phyloP scores from a whole-genome alignment of 2,113 vertebrate genomes.

The Bettongia penicillata region DNA sequence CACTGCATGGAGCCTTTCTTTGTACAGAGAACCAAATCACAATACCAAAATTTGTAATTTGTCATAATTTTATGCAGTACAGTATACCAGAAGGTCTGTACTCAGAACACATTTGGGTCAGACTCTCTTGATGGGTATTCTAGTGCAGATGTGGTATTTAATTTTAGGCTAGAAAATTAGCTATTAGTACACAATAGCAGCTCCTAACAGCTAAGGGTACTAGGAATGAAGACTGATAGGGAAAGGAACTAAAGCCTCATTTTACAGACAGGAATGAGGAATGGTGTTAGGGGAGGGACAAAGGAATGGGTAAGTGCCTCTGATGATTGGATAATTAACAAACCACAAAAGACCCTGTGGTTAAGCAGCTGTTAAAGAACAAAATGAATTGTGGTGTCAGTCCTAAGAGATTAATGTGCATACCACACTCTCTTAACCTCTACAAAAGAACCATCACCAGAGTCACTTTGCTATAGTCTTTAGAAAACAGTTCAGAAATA shows the following conservation, averaged over 20 bases:
- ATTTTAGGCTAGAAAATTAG: constrained; percentile 26
- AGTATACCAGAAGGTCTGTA: constrained; percentile 44
- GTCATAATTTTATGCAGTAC: constrained; percentile 44
- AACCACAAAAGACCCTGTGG: neutral
- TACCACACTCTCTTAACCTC: neutral
- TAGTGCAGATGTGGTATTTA: constrained; percentile 29
- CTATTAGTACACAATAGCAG: constrained; percentile 32
- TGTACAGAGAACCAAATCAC: constrained; percentile 70
- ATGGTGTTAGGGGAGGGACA: neutral
- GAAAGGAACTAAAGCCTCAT: neutral
- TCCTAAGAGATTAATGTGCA: neutral
- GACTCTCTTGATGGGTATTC: constrained; percentile 30
- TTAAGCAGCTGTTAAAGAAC: neutral
- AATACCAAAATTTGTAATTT: constrained; percentile 57
- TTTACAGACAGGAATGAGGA: neutral
- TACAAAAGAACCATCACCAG: neutral
- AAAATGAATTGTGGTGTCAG: neutral
- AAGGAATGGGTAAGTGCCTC: neutral
- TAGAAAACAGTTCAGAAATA: neutral
- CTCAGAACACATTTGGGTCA: constrained; percentile 54
- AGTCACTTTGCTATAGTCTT: neutral
- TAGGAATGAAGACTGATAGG: constrained; percentile 17
- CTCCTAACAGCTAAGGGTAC: constrained; percentile 42
- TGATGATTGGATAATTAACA: neutral
- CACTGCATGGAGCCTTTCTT: constrained; percentile 74